Percentiles rank a stretch among this genome's conserved stretches.
Conservation (phyloP, 2,797 vertebrate genomes). For the Zalophus californianus region DNA sequence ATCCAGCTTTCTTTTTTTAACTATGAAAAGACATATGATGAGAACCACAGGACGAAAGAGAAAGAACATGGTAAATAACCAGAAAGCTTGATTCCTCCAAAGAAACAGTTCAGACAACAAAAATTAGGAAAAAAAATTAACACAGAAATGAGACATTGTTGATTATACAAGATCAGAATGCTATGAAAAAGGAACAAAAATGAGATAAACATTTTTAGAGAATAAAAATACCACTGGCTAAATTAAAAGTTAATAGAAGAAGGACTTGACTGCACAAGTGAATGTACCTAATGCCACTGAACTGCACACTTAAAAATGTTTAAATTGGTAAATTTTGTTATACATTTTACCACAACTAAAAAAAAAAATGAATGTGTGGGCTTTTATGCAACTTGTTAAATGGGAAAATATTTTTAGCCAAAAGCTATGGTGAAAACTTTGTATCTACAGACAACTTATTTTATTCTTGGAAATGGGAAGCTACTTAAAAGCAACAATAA, state of each 20-base stretch:
- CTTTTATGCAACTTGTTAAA: conserved; percentile 43
- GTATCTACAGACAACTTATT: neutral
- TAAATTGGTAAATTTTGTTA: conserved; percentile 12
- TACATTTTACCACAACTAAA: neutral
- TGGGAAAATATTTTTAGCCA: neutral
- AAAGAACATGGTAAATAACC: neutral
- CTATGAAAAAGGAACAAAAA: neutral
- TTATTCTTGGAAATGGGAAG: conserved; percentile 41
- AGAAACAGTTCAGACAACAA: neutral
- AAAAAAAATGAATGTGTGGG: neutral
- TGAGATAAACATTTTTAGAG: neutral
- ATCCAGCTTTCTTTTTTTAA: neutral
- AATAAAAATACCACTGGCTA: neutral
- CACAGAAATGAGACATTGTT: neutral
- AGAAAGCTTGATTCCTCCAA: neutral
- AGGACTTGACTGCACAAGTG: neutral
- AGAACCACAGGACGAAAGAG: neutral
- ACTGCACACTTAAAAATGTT: neutral
- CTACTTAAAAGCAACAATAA: conserved; percentile 44
- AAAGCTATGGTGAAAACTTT: neutral
- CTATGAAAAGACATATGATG: neutral
- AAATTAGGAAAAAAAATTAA: neutral
- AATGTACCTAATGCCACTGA: neutral
- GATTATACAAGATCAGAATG: neutral
- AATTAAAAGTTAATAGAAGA: conserved; percentile 24